Conservation (phyloP, 2,888 invertebrate genomes). For the Phania funesta region DNA sequence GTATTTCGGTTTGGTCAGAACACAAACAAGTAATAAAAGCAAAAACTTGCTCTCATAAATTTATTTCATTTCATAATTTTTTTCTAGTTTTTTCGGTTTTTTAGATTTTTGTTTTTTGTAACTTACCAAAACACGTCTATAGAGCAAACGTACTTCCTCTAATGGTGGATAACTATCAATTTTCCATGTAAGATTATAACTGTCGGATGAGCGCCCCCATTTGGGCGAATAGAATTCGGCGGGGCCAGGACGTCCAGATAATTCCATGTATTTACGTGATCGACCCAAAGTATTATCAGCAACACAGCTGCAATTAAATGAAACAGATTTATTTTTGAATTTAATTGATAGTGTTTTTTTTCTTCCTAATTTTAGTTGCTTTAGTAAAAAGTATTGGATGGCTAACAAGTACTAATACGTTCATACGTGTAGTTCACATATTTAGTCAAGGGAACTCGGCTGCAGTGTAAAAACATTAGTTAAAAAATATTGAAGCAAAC, state of each 20-base stretch:
- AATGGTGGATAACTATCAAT: constrained; percentile 88
- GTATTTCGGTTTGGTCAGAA: too few species aligned
- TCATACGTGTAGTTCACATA: too few species aligned
- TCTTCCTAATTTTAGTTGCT: background rate
- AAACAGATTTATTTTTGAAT: constrained; percentile 65
- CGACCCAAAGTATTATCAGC: constrained; percentile 86
- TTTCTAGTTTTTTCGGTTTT: constrained; percentile 1
- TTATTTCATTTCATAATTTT: constrained; percentile 3
- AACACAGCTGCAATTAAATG: constrained; percentile 82
- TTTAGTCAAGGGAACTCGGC: background rate
- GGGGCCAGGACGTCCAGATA: constrained; percentile 86
- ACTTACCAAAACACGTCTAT: constrained; percentile 85
- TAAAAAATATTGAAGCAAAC: too few species aligned
- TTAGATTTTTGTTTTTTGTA: background rate
- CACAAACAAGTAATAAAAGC: background rate
- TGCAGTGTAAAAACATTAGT: too few species aligned
- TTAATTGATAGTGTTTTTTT: constrained; percentile 69
- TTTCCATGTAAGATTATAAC: constrained; percentile 86
- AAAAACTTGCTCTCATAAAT: constrained; percentile 7
- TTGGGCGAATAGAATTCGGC: constrained; percentile 86
- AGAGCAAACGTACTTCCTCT: constrained; percentile 86
- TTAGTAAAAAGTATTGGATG: background rate
- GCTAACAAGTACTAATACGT: background rate
- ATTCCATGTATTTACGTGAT: constrained; percentile 86
- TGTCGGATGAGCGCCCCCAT: constrained; percentile 83